Conservation (phyloP, 1,140 invertebrate genomes). For the Dryas iulia region DNA sequence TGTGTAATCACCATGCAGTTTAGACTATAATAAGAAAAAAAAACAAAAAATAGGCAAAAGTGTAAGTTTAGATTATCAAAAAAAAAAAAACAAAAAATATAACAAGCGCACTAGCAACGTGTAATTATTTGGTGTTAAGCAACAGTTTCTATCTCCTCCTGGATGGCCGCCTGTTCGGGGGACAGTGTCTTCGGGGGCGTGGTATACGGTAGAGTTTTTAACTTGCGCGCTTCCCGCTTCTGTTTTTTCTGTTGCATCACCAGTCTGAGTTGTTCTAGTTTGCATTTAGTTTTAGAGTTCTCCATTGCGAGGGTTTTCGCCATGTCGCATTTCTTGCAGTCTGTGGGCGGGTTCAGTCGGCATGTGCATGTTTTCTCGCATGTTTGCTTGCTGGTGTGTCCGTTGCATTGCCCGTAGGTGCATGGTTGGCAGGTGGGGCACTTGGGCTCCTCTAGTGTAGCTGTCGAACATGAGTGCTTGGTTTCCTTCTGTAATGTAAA, state of each 20-base stretch:
- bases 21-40: not conserved
- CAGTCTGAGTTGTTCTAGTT: constrained; percentile 90
- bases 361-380: constrained; percentile 51
- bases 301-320: constrained; percentile 82
- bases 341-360: not conserved
- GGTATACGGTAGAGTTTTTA: constrained; percentile 87
- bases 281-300: constrained; percentile 90
- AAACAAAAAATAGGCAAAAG: not conserved
- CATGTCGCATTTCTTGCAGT: constrained; percentile 60
- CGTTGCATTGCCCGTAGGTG: constrained; percentile 64
- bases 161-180: constrained; percentile 43
- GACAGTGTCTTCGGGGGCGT: constrained; percentile 54
- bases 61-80: not conserved
- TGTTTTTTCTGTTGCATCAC: constrained; percentile 94
- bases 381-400: constrained; percentile 45
- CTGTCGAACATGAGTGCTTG: constrained; percentile 49
- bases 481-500: constrained; percentile 57
- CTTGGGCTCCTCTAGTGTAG: constrained; percentile 45
- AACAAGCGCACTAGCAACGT: constrained; percentile 27
- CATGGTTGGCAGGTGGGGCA: constrained; percentile 57
- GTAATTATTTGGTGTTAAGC: constrained; percentile 52
- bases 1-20: not conserved
- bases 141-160: constrained; percentile 74
- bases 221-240: constrained; percentile 88
- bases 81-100: not conserved